Evolutionary conservation across 2,113 vertebrate genomes (phyloP), one percentile per base, ranked within the genome.

Genomic region (Candoia aspera): DNA sequence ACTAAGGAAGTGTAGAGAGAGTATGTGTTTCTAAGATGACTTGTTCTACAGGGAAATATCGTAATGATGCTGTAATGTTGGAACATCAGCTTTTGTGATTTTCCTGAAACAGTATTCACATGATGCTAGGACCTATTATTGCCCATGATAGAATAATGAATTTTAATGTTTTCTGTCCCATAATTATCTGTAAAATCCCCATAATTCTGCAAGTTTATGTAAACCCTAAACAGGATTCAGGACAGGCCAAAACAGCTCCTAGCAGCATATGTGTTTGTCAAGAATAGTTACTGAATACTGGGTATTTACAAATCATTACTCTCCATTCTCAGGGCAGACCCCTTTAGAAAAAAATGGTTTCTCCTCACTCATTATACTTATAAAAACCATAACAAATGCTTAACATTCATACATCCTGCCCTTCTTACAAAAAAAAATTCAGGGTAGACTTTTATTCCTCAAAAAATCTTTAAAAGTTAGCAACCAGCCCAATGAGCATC

Each of bases 1-100:
- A 94, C 94, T 94, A 95, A 95, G 55, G 68, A 83, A 93, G 33
- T 95, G 93, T 87, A 62, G 11, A 57, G 9, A 60, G 42, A 42
- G 10, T 88, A 53, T 83, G 55, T 57, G 54, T 46, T 62, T 29
- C 54, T 87, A 58, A 23, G 21, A 59, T 84, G 86, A 53, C 17
- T 57, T 29, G 53, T 26, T 8, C 79, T 79, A 54, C 55, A 29
- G n/a, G 42, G 46, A 37, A 91, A 19, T 21, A 46, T 21, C 55
- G 53, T 54, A 62, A 89, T 37, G 73, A 64, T 33, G 8, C 49
- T 86, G 53, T 17, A 73, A 29, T 54, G 23, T 12, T 37, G 6
- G 24, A 46, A 86, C 21, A 73, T 73, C n/a, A 21, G 6, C 24
- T 92, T 88, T 60, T 84, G 37, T 17, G 21, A 60, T 83, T 59